Evolutionary conservation across 2,888 invertebrate species (phyloP), one percentile per base, ranked within the genome.

Genomic region (Drosophila pullipes): DNA sequence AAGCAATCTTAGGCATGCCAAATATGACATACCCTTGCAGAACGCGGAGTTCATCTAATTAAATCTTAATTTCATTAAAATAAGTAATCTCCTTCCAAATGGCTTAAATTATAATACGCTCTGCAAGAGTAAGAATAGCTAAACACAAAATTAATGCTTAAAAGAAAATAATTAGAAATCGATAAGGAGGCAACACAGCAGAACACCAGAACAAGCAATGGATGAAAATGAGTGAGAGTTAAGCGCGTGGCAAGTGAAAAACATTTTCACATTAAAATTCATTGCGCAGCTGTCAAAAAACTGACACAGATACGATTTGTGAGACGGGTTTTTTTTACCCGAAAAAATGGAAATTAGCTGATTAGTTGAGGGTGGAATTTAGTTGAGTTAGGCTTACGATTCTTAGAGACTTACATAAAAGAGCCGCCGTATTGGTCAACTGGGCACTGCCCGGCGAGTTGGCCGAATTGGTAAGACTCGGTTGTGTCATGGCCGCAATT

Each of bases 401-500:
- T 33, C 0, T 35, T 54, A 16, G 22, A 2, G 16, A 81, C 93
- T 93, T 91, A 93, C 93, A 93, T 81, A 93, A 90, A 78, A 93
- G 88, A 50, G 93, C 93, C 41, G 93, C 93, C 59, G 93, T 93
- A 73, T 93, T 93, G 62, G 93, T 90, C 77, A 93, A 87, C 71
- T 93, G 93, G 47, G 93, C 93, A 70, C 84, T 92, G 72, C 91
- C 92, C 30, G 93, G 92, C 70, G 93, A 92, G 66, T 89, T 82
- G 81, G 92, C 90, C 16, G 92, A 90, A 74, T 91, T 92, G 65
- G 92, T 86, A 85, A 85, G 95, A 94, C 71, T 94, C 85, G 81
- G 94, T 93, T 93, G 94, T 81, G 93, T 91, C 92, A 95, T 93
- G 92, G 94, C 93, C 66, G 98, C 97, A 83, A 98, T 94, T 60